A percentile compares a stretch with the other conserved stretches of the same genome.
phyloP scores from a whole-genome alignment of 2,888 invertebrate genomes.

The Cosmopolites sordidus region DNA sequence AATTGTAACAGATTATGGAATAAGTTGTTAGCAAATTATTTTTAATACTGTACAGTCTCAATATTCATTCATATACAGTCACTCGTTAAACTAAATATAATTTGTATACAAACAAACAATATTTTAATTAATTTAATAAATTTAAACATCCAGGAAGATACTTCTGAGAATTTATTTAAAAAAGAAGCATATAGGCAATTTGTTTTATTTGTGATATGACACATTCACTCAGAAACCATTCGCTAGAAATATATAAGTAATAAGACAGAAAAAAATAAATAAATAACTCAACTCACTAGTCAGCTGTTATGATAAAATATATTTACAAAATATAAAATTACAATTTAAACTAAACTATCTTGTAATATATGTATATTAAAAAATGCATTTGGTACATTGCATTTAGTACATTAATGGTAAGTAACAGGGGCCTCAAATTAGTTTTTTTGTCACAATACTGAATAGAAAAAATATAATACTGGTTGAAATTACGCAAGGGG shows the following conservation, averaged over 20 bases:
- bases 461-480: constrained; percentile 11
- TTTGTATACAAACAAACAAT: too few species aligned
- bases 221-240: background rate
- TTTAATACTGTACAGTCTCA: constrained; percentile 47
- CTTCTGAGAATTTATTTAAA: too few species aligned
- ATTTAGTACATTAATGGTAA: constrained; percentile 30
- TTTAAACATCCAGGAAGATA: too few species aligned
- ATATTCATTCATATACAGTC: constrained; percentile 14
- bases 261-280: background rate
- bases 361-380: constrained; percentile 28
- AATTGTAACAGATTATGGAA: constrained; percentile 25
- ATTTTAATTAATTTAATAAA: too few species aligned
- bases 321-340: constrained; percentile 41
- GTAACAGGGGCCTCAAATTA: constrained; percentile 32
- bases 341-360: constrained; percentile 38
- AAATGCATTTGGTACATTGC: constrained; percentile 40
- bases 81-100: constrained; percentile 7
- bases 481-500: constrained; percentile 14
- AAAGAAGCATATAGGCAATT: too few species aligned
- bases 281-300: constrained; percentile 14
- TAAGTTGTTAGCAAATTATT: constrained; percentile 24
- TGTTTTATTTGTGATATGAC: background rate
- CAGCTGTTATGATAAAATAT: constrained; percentile 30
- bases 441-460: constrained; percentile 17
- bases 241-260: background rate